Evolutionary conservation across 2,797 vertebrate species (phyloP).

Genomic region (Propithecus deckenii): DNA sequence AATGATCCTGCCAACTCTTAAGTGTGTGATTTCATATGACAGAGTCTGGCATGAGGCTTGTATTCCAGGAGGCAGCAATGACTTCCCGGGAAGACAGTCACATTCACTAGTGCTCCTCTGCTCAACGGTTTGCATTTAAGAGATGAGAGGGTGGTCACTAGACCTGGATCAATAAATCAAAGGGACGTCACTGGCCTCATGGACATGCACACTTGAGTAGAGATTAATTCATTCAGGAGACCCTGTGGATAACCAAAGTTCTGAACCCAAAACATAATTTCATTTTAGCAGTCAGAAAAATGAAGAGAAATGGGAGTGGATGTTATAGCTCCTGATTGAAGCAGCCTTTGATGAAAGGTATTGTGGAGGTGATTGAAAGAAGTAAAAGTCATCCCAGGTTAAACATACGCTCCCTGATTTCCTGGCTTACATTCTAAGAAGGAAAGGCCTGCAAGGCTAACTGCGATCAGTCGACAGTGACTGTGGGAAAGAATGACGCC

Average conservation of each 20-base stretch:
- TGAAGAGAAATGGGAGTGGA: neutral
- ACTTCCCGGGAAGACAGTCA: neutral
- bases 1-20: neutral
- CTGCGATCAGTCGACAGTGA: neutral
- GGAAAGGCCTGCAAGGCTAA: neutral
- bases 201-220: neutral
- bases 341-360: neutral
- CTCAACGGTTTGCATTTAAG: neutral
- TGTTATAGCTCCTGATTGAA: neutral
- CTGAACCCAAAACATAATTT: constrained; percentile 10
- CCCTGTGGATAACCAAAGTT: neutral
- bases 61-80: neutral
- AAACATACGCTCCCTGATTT: neutral
- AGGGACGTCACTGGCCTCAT: neutral
- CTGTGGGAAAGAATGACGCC: neutral
- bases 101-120: neutral
- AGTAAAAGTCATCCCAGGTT: neutral
- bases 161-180: neutral
- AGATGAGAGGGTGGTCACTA: neutral
- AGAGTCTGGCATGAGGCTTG: neutral
- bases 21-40: neutral
- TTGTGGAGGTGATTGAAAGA: neutral
- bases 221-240: neutral
- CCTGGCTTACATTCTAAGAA: neutral
- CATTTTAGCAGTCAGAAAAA: neutral